A percentile compares a stretch with the other conserved stretches of the same genome.
These are phyloP conservation scores for Orycteropus afer DNA, from an alignment of 2,113 vertebrate genomes.

Conservation along the genomic window DNA sequence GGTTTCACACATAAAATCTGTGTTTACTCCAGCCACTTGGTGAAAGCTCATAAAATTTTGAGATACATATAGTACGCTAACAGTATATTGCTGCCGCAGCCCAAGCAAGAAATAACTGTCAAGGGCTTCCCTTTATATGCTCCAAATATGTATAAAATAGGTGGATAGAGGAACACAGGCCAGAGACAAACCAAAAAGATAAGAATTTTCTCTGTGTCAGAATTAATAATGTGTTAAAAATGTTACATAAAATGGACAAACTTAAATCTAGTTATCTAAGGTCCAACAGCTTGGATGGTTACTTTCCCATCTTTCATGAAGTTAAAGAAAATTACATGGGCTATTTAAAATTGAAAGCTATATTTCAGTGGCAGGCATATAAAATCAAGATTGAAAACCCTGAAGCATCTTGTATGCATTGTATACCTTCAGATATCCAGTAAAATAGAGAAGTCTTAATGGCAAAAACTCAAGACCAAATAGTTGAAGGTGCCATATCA, in stretches of 20 bases:
- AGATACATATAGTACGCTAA: slow-evolving; percentile 47
- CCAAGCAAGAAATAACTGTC: slow-evolving; percentile 66
- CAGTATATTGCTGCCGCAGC: slow-evolving; percentile 53
- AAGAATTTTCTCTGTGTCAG: neutral
- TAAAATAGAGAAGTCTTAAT: neutral
- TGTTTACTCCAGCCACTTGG: slow-evolving; percentile 63
- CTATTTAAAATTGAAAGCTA: neutral
- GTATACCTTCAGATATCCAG: neutral
- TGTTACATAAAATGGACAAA: neutral
- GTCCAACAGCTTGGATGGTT: neutral
- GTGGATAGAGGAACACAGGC: neutral
- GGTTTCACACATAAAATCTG: slow-evolving; percentile 71
- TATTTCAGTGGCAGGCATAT: neutral
- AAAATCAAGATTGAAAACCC: neutral
- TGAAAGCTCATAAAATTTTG: slow-evolving; percentile 79
- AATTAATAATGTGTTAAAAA: slow-evolving; percentile 45
- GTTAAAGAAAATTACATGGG: neutral
- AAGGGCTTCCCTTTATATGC: slow-evolving; percentile 55
- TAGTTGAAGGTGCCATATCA: neutral
- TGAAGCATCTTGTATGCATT: neutral
- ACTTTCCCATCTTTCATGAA: neutral
- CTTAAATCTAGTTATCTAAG: neutral
- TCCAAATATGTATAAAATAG: slow-evolving; percentile 24
- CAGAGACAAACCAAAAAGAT: neutral
- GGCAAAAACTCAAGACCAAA: neutral